A percentile compares a stretch with the other conserved stretches of the same genome.
phyloP scores from a whole-genome alignment of 2,797 vertebrate species.

The Eospalax fontanierii region DNA sequence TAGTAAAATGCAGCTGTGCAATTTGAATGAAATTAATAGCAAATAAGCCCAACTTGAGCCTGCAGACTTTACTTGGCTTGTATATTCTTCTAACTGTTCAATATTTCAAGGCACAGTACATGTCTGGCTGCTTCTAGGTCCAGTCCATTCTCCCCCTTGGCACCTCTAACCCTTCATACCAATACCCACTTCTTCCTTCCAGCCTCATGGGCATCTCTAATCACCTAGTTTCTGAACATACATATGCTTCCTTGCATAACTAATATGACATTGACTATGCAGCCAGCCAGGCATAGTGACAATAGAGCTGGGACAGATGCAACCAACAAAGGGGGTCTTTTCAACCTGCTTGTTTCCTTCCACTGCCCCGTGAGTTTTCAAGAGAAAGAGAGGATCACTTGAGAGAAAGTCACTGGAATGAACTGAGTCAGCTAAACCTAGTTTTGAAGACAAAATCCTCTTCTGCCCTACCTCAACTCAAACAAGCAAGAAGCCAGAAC shows the following conservation, averaged over 20 bases:
- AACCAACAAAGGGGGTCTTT: not conserved
- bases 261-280: not conserved
- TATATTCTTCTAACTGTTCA: not conserved
- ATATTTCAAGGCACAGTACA: not conserved
- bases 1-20: not conserved
- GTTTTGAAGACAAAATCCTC: not conserved
- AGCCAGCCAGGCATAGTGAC: not conserved
- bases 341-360: not conserved
- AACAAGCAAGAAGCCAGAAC: not conserved
- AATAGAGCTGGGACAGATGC: not conserved
- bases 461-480: not conserved
- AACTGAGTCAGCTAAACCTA: not conserved
- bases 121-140: not conserved
- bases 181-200: not conserved
- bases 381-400: not conserved
- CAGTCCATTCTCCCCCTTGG: not conserved
- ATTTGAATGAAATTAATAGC: conserved; percentile 13
- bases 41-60: not conserved
- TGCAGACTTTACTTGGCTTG: not conserved
- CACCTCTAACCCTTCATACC: not conserved
- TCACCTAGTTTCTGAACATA: fast-evolving
- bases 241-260: not conserved
- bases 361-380: not conserved
- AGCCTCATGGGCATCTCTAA: not conserved
- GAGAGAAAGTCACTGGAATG: not conserved